phyloP scores from a whole-genome alignment of 2,888 invertebrate genomes.

The Malthinus seriepunctatus region DNA sequence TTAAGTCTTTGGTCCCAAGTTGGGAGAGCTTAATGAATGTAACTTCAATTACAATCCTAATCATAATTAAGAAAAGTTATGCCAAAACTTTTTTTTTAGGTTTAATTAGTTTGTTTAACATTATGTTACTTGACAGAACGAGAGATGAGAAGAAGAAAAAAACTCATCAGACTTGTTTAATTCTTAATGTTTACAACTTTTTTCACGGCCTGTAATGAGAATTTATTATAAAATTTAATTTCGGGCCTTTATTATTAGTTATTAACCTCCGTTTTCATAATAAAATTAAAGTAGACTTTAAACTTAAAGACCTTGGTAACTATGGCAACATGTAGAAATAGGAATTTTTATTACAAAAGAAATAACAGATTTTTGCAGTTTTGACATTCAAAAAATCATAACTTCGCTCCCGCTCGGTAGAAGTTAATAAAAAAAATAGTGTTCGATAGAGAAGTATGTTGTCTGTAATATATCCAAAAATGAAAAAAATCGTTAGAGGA shows the following conservation, averaged over 20 bases:
- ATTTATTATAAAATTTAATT: background rate
- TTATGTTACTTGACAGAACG: background rate
- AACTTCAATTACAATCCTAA: constrained; percentile 1
- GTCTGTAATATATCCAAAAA: too few species aligned
- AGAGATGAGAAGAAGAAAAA: background rate
- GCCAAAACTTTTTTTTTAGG: background rate
- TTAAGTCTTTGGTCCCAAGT: too few species aligned
- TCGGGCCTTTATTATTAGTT: background rate
- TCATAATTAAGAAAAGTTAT: constrained; percentile 7
- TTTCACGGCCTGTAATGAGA: background rate
- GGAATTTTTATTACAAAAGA: too few species aligned
- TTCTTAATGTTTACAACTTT: constrained; percentile 2
- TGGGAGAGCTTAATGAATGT: too few species aligned
- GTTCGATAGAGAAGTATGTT: too few species aligned
- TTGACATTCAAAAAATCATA: too few species aligned
- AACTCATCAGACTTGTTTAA: constrained; percentile 2
- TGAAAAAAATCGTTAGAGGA: too few species aligned
- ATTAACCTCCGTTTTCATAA: constrained; percentile 1
- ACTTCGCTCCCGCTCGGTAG: too few species aligned
- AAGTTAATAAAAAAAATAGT: too few species aligned
- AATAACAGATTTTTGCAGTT: too few species aligned
- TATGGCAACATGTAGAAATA: too few species aligned
- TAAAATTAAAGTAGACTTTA: too few species aligned
- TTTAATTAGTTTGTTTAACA: constrained; percentile 1
- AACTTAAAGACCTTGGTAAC: constrained; percentile 2